These are phyloP conservation scores for Agrotis segetum DNA, from an alignment of 2,888 invertebrate species.

Conservation along the genomic window DNA sequence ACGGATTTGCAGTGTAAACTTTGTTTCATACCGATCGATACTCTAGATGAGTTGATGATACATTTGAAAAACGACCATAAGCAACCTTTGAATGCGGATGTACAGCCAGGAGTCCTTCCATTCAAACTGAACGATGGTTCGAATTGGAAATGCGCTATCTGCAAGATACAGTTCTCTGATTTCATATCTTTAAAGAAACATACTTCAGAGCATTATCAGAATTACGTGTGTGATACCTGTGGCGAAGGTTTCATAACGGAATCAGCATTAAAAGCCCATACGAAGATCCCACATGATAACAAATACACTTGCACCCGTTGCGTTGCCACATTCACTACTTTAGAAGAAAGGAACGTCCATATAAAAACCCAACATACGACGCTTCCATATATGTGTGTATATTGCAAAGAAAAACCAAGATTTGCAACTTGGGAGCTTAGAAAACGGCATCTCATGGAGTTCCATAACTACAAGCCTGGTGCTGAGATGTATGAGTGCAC, in stretches of 20 bases:
- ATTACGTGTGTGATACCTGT: conserved; percentile 87
- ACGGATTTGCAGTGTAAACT: conserved; percentile 87
- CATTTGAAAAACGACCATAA: conserved; percentile 87
- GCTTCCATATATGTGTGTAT: conserved; percentile 85
- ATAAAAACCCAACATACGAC: conserved; percentile 86
- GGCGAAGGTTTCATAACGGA: conserved; percentile 88
- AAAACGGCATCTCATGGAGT: conserved; percentile 86
- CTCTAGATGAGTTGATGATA: conserved; percentile 80
- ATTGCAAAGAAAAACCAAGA: conserved; percentile 86
- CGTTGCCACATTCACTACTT: conserved; percentile 83
- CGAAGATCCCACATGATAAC: conserved; percentile 85
- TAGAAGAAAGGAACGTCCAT: conserved; percentile 84
- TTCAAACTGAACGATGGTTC: conserved; percentile 86
- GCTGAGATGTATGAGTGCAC: conserved; percentile 88
- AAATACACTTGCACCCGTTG: conserved; percentile 86
- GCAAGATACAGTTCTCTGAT: conserved; percentile 83
- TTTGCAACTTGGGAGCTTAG: conserved; percentile 87
- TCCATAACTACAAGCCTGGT: conserved; percentile 85
- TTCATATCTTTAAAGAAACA: conserved; percentile 85
- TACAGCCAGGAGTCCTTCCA: conserved; percentile 86
- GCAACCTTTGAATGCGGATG: conserved; percentile 84
- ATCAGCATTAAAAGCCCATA: conserved; percentile 82
- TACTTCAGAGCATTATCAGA: conserved; percentile 85
- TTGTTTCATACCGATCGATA: conserved; percentile 83
- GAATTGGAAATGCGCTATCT: conserved; percentile 86